Evolutionary conservation across 1,140 invertebrate species (phyloP).

Genomic region (Psilanteris sp.): DNA sequence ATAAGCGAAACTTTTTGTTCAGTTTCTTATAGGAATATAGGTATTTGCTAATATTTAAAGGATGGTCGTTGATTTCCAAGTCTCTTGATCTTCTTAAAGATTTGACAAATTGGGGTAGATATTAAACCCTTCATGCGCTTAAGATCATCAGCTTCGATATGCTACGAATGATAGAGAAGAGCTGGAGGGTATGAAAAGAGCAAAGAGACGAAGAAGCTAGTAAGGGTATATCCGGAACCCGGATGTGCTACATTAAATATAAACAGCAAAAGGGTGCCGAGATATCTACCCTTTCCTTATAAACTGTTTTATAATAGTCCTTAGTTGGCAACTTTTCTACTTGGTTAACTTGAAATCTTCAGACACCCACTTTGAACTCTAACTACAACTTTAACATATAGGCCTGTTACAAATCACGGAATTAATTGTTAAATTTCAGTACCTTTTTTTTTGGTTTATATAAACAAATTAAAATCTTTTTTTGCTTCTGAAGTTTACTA

Average conservation of each 20-base stretch:
- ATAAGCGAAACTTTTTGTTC: too few species aligned
- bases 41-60: constrained; percentile 42
- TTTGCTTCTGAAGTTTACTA: too few species aligned
- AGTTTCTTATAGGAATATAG: too few species aligned
- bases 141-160: constrained; percentile 52
- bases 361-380: constrained; percentile 39
- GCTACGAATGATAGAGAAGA: constrained; percentile 47
- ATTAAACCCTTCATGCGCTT: constrained; percentile 50
- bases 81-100: constrained; percentile 50
- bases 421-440: constrained; percentile 24
- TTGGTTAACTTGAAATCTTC: constrained; percentile 53
- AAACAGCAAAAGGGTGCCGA: constrained; percentile 56
- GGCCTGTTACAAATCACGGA: constrained; percentile 14
- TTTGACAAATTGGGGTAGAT: constrained; percentile 53
- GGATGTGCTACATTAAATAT: constrained; percentile 66
- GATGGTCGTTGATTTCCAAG: constrained; percentile 26
- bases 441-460: too few species aligned
- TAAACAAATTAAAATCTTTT: too few species aligned
- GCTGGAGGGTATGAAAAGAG: constrained; percentile 44
- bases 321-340: constrained; percentile 62
- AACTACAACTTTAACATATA: constrained; percentile 21
- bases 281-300: constrained; percentile 60
- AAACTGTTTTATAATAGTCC: constrained; percentile 54
- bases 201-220: constrained; percentile 31
- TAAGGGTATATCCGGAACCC: constrained; percentile 59